These are phyloP conservation scores for Saxidomus purpurata DNA, from an alignment of 1,140 invertebrate species.

Conservation along the genomic window DNA sequence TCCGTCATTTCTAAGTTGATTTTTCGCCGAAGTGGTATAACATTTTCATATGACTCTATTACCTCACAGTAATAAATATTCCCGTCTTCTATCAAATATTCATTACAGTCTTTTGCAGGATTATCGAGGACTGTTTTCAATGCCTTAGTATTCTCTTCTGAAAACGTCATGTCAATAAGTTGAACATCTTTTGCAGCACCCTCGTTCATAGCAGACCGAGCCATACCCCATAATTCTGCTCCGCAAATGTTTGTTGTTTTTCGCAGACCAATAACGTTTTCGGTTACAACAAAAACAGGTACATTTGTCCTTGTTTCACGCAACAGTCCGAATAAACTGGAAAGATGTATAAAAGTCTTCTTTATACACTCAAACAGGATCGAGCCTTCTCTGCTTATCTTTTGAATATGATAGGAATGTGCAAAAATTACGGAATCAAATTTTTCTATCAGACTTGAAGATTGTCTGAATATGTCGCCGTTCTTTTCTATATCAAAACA, in stretches of 20 bases:
- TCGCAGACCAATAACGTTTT: background rate
- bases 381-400: background rate
- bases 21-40: background rate
- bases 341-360: background rate
- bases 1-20: background rate
- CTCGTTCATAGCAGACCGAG: slow-evolving; percentile 8
- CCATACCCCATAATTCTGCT: slow-evolving; percentile 38
- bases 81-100: background rate
- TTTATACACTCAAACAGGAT: background rate
- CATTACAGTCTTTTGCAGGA: background rate
- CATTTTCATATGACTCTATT: background rate
- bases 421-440: background rate
- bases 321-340: background rate
- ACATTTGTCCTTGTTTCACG: background rate
- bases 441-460: background rate
- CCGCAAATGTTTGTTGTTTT: background rate
- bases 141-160: background rate
- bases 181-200: background rate
- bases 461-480: background rate
- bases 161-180: background rate
- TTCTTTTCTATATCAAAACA: background rate
- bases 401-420: background rate
- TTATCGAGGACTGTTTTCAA: background rate
- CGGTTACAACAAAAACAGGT: background rate
- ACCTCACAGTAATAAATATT: background rate